These are phyloP conservation scores for Sympetrum striolatum DNA, from an alignment of 2,888 invertebrate species.

Conservation along the genomic window DNA sequence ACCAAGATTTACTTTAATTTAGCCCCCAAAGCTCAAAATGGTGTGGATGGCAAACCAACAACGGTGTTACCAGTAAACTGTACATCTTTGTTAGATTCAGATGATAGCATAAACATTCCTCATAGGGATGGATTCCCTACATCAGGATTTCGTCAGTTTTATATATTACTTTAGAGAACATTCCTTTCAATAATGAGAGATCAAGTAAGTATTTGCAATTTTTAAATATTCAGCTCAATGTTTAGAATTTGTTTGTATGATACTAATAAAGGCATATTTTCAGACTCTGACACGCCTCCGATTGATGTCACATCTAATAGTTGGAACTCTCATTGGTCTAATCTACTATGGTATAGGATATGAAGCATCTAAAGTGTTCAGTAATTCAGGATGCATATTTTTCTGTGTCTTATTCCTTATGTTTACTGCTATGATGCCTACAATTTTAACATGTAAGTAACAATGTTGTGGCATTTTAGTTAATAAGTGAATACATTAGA, in stretches of 20 bases:
- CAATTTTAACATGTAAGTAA: constrained; percentile 93
- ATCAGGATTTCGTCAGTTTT: constrained; percentile 82
- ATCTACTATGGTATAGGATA: constrained; percentile 93
- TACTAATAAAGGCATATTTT: constrained; percentile 47
- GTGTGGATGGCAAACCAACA: not conserved
- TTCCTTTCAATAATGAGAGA: constrained; percentile 85
- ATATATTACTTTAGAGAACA: constrained; percentile 85
- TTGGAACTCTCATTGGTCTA: constrained; percentile 90
- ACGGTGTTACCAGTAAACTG: constrained; percentile 54
- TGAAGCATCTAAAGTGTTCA: constrained; percentile 92
- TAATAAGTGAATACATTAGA: not conserved
- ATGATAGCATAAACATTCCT: constrained; percentile 65
- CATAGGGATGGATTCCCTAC: constrained; percentile 73
- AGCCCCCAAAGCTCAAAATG: too few relatives aligned
- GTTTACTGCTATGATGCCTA: constrained; percentile 99
- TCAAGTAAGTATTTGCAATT: constrained; percentile 71
- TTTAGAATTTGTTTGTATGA: too few relatives aligned
- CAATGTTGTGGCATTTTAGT: not conserved
- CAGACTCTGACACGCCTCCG: constrained; percentile 90
- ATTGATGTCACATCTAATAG: constrained; percentile 83
- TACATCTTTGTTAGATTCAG: constrained; percentile 66
- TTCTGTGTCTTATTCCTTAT: constrained; percentile 96
- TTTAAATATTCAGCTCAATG: not conserved
- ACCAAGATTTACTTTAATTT: not conserved
- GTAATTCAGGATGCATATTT: constrained; percentile 95